These are phyloP conservation scores for Eupsilia transversa DNA, from an alignment of 2,888 invertebrate genomes.

Conservation along the genomic window DNA sequence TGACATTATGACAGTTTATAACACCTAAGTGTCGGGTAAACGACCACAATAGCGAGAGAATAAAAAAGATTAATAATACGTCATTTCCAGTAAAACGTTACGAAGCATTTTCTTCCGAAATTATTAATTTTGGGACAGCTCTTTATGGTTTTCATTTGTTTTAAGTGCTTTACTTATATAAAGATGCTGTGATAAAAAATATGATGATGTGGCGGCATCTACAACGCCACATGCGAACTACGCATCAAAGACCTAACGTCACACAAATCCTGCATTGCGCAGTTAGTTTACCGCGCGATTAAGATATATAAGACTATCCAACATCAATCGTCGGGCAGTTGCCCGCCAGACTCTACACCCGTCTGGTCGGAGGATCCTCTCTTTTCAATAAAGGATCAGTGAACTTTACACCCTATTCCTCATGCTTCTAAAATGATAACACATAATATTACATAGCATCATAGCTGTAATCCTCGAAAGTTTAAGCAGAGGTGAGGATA, in stretches of 20 bases:
- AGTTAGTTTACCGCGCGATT: too few species aligned
- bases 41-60: conserved; percentile 1
- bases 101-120: conserved; percentile 1
- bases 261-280: too few species aligned
- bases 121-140: neutral
- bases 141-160: conserved; percentile 14
- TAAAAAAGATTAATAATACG: conserved; percentile 20
- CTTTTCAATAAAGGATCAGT: too few species aligned
- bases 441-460: neutral
- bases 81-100: neutral
- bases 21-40: conserved; percentile 8
- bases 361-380: too few species aligned
- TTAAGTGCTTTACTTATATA: neutral
- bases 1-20: conserved; percentile 11
- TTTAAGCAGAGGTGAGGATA: neutral
- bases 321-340: too few species aligned
- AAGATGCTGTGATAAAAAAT: neutral
- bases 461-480: neutral
- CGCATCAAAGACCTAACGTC: too few species aligned
- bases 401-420: too few species aligned
- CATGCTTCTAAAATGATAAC: too few species aligned
- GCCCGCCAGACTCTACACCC: too few species aligned
- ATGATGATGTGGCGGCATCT: too few species aligned
- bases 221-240: too few species aligned
- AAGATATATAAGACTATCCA: too few species aligned